Evolutionary conservation across 2,797 vertebrate genomes (phyloP).

Genomic region (Choloepus didactylus): DNA sequence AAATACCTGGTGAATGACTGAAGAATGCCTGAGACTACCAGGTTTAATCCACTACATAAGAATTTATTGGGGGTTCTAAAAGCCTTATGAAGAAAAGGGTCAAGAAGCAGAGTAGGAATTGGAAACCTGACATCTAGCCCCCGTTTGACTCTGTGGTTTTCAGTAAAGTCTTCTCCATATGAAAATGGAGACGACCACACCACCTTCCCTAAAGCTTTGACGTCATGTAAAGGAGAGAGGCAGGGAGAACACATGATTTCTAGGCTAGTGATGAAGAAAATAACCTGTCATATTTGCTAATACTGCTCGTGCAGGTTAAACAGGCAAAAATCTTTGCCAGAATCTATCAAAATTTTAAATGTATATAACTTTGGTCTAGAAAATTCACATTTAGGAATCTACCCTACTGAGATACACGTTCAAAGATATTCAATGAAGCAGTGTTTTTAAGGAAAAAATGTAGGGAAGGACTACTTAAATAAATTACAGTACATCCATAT

Average conservation of each 20-base stretch:
- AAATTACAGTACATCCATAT: background rate
- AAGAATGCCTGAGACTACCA: background rate
- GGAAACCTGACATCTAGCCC: background rate
- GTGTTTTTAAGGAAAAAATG: background rate
- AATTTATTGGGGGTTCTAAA: background rate
- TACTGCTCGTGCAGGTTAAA: background rate
- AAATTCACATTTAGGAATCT: constrained; percentile 1
- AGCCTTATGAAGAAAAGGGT: background rate
- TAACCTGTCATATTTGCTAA: fast-evolving
- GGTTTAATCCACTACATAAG: background rate
- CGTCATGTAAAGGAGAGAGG: background rate
- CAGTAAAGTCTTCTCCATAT: background rate
- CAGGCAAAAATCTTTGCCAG: background rate
- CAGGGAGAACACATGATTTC: background rate
- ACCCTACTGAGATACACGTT: background rate
- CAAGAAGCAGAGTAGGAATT: background rate
- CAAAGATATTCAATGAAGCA: background rate
- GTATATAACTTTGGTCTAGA: background rate
- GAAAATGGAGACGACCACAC: background rate
- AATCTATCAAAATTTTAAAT: constrained; percentile 13
- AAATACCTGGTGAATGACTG: background rate
- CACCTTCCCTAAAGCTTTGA: background rate
- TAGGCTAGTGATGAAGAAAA: background rate
- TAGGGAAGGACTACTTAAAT: background rate
- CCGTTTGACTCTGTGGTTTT: background rate